Base-by-base conservation (phyloP, 2,888 invertebrate species). In the Tenthredo amoena region DNA sequence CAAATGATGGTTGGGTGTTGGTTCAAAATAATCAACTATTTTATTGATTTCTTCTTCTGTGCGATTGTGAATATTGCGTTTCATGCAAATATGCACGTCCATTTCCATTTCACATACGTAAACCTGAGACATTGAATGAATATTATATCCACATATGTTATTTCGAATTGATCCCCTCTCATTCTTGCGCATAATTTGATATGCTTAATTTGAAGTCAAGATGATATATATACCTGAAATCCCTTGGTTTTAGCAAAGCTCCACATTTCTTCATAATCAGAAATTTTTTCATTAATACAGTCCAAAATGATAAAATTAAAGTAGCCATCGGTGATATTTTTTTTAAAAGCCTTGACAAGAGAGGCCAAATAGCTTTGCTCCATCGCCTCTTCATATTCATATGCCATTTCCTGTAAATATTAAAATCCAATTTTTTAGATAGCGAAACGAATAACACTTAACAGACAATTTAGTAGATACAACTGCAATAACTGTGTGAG, bases 281-380 rank as follows among this genome's bases (percentile, higher is more conserved):
- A 95, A 26, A 97, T 94, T 91, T 96, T 96, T 87, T 97, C 97
- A 93, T 99, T 98, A 62, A 98, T 96, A 90, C 98, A 97, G 94
- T 99, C 99, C 71, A 98, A 96, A 92, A 99, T 98, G 89, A 99
- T 96, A 93, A 99, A 98, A 86, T 97, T 96, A 94, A 98, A 99
- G 92, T 97, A 98, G 86, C 98, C 97, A 94, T 99, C 98, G 10
- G 97, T 97, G 3, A 99, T 94, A 40, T 97, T 98, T 94, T 98
- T 98, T 92, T 97, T 98, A 93, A 98, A 98, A 15, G 98, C 97
- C 94, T 98, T 98, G 86, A 97, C 95, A 87, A 99, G 94, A 84
- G 97, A 98, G 87, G 95, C 95, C 89, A 97, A 94, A 92, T 99
- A 99, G 4, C 96, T 95, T 84, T 96, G 96, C 93, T 99, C 99